These are phyloP conservation scores for Todiramphus chloris DNA, from an alignment of 2,113 vertebrate species.

Conservation along the genomic window DNA sequence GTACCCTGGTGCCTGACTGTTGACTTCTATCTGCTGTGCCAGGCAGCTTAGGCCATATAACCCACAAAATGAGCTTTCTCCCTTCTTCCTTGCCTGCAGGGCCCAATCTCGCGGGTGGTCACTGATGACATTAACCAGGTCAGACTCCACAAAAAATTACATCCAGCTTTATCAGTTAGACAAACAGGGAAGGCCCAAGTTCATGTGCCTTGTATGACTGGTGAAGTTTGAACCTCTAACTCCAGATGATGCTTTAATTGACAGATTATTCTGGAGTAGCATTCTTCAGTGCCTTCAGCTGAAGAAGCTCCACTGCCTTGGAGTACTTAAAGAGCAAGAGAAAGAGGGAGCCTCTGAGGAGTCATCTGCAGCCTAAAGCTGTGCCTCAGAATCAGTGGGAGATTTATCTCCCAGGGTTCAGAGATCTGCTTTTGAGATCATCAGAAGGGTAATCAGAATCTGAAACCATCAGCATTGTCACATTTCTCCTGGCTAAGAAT, in stretches of 20 bases:
- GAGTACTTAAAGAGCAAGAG: not conserved
- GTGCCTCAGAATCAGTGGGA: not conserved
- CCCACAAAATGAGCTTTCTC: not conserved
- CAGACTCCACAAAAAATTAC: not conserved
- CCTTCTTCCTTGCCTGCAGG: not conserved
- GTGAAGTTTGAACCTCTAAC: not conserved
- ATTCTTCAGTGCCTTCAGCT: not conserved
- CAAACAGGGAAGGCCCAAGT: not conserved
- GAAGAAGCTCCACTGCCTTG: not conserved
- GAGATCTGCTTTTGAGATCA: not conserved
- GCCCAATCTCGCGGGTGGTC: not conserved
- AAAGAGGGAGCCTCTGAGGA: not conserved
- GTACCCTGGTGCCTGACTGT: not conserved
- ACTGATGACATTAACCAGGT: not conserved
- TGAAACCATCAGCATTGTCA: not conserved
- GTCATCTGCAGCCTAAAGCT: not conserved
- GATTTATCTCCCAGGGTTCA: not conserved
- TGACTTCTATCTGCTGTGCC: not conserved
- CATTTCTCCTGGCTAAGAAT: not conserved
- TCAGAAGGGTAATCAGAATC: too few species aligned
- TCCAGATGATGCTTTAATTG: not conserved
- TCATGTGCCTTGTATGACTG: not conserved
- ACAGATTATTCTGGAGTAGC: not conserved
- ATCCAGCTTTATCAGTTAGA: not conserved
- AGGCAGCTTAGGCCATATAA: accelerated